These are phyloP conservation scores for Strix uralensis DNA, from an alignment of 2,113 vertebrate species.

Conservation along the genomic window DNA sequence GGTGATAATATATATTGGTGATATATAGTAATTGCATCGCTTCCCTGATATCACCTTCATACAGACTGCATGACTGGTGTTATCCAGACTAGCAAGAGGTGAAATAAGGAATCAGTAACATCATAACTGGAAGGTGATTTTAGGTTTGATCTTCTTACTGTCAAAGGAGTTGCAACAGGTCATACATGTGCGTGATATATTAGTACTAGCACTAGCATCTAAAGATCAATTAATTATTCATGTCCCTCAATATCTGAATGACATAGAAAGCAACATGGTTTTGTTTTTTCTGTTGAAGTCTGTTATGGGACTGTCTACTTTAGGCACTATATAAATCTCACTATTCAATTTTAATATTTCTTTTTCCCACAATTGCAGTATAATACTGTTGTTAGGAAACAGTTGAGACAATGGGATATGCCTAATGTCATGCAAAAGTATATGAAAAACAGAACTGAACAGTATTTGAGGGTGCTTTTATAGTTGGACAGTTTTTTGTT, in stretches of 20 bases:
- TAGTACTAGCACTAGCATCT: neutral
- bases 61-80: neutral
- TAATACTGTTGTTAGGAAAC: neutral
- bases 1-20: neutral
- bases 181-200: neutral
- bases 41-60: neutral
- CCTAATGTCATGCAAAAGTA: neutral
- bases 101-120: neutral
- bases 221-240: neutral
- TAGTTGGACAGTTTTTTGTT: neutral
- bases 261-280: neutral
- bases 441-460: neutral
- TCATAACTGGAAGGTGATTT: neutral
- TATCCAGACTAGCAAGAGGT: neutral
- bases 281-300: neutral
- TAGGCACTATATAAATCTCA: neutral
- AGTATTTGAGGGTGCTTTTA: neutral
- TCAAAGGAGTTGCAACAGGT: neutral
- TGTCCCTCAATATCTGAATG: neutral
- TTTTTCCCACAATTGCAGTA: neutral
- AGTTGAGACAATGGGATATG: neutral
- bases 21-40: neutral
- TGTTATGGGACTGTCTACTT: neutral
- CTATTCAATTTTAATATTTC: neutral
- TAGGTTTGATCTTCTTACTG: neutral